phyloP scores from a whole-genome alignment of 2,888 invertebrate species.

The Rhopalosiphum nymphaeae region DNA sequence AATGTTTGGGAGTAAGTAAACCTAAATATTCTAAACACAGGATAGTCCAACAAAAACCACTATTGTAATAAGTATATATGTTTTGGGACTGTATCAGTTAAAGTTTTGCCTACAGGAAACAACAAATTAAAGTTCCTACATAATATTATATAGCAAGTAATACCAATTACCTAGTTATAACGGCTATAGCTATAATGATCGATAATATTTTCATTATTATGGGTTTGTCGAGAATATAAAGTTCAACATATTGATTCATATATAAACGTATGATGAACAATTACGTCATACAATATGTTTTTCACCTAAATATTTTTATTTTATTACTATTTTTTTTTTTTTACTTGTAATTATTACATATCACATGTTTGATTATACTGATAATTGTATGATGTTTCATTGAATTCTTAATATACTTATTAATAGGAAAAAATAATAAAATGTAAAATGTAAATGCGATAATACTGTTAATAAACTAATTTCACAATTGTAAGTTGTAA shows the following conservation, averaged over 20 bases:
- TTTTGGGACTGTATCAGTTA: background rate
- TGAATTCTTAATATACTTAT: background rate
- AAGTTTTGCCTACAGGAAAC: background rate
- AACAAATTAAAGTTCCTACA: background rate
- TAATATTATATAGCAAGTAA: background rate
- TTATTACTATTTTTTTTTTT: background rate
- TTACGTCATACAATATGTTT: background rate
- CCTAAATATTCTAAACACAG: background rate
- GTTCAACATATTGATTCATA: constrained; percentile 8
- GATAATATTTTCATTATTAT: background rate
- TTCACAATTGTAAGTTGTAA: background rate
- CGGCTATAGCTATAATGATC: background rate
- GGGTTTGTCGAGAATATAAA: constrained; percentile 6
- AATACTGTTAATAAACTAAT: background rate
- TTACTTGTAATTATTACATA: background rate
- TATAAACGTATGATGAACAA: background rate
- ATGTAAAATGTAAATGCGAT: background rate
- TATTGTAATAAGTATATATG: background rate
- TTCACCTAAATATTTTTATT: background rate
- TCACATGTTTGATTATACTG: background rate
- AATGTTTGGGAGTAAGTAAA: background rate
- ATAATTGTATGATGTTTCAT: background rate
- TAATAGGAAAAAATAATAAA: background rate
- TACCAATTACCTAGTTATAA: background rate
- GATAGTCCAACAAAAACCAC: background rate